phyloP scores from a whole-genome alignment of 2,888 invertebrate species.

The Sarcophaga subvicina region DNA sequence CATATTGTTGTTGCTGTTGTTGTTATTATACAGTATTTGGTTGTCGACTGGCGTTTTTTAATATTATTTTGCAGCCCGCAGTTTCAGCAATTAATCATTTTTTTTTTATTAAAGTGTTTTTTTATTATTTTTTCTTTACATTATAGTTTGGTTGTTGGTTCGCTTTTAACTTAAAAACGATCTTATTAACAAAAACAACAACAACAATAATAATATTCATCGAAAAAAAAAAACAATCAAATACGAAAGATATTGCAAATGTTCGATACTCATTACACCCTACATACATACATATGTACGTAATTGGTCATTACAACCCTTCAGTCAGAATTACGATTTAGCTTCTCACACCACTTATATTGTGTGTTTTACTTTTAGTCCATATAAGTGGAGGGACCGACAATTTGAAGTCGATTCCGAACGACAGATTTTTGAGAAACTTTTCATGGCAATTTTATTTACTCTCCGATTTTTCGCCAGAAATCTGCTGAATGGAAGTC shows the following conservation, averaged over 20 bases:
- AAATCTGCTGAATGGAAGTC: too few relatives aligned
- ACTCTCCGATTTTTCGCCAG: too few relatives aligned
- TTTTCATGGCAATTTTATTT: too few relatives aligned
- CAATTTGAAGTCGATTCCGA: too few relatives aligned
- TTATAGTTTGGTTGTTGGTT: constrained; percentile 38
- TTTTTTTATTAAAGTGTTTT: constrained; percentile 35
- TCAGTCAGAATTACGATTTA: too few relatives aligned
- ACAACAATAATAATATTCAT: background rate
- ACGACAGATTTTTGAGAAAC: too few relatives aligned
- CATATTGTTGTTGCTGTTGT: background rate
- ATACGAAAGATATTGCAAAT: background rate
- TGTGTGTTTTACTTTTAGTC: too few relatives aligned
- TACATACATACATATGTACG: too few relatives aligned
- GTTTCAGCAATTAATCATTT: constrained; percentile 67
- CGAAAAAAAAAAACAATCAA: background rate
- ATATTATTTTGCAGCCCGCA: constrained; percentile 57
- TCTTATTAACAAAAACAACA: constrained; percentile 36
- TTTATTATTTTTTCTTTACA: constrained; percentile 30
- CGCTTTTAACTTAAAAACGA: background rate
- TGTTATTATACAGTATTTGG: background rate
- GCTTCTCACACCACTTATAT: too few relatives aligned
- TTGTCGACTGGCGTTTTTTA: constrained; percentile 5
- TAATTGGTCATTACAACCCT: too few relatives aligned
- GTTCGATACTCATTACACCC: background rate
- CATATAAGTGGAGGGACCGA: too few relatives aligned